Evolutionary conservation across 2,797 vertebrate species (phyloP), one percentile per base, ranked within the genome.

Genomic region (Lacerta viridis): DNA sequence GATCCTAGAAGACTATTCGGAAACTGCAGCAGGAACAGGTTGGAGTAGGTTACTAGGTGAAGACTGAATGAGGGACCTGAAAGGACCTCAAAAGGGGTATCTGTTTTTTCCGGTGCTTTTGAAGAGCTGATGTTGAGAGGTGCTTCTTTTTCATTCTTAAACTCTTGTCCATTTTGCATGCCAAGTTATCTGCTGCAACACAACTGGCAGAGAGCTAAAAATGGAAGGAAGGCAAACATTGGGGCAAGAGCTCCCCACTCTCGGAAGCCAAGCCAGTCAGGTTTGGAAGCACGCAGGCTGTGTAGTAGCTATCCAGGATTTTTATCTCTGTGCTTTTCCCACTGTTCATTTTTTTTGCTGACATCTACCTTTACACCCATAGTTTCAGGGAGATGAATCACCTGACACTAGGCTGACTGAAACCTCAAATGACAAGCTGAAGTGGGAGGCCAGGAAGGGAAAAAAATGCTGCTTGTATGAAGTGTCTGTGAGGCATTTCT

Each of bases 391-490:
- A 66, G 23, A 29, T 80, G 79, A n/a, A 80, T 20, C 20, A 74
- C 41, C 76, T 43, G 41, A 59, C 71, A 7, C 71, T 20, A 61
- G 86, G 39, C 23, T 33, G 85, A 90, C 27, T 79, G 74, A 71
- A 86, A 90, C 27, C 27, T 69, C 33, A 77, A 2, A 55, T 87
- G 29, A 80, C 50, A 7, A 76, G 3, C 0, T 39, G 11, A 69
- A 86, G n/a, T 29, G 66, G 66, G 76, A 91, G 90, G 33, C 2
- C 83, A 82, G 29, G 61, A 39, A 15, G 50, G n/a, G 5, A 74
- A 33, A 33, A 87, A 36, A 64, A 11, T 0, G 3, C 8, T 89
- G 17, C 7, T 80, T 27, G 18, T n/a, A 71, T 27, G 80, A 89
- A 9, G 43, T 64, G 59, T 68, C 82, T 69, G 2, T 50, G 89